Conservation (phyloP, 2,113 vertebrate genomes). For the Lycocorax pyrrhopterus region DNA sequence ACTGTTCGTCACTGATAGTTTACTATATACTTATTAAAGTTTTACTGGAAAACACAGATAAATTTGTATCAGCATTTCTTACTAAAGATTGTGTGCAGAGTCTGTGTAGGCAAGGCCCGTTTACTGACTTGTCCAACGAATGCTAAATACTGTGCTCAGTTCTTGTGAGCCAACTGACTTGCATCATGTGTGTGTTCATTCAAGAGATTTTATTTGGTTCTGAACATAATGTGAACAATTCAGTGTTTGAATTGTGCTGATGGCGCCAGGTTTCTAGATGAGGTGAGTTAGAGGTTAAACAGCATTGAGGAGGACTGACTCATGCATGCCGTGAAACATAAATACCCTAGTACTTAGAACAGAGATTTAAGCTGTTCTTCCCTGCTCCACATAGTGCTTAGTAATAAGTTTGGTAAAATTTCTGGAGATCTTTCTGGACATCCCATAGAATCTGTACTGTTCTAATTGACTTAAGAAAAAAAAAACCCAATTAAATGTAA, state of each 20-base stretch:
- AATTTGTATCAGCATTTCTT: background rate
- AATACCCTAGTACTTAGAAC: background rate
- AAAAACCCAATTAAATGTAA: no score
- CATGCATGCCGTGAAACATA: background rate
- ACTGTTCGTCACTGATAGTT: background rate
- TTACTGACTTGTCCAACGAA: background rate
- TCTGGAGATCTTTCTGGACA: background rate
- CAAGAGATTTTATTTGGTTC: background rate
- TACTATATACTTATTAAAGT: background rate
- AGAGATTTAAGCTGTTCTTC: background rate
- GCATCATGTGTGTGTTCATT: background rate
- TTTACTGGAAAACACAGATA: background rate
- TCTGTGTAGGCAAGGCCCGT: background rate
- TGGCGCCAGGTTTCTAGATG: background rate
- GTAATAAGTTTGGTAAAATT: background rate
- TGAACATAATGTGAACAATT: background rate
- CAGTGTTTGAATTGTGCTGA: background rate
- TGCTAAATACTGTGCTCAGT: background rate
- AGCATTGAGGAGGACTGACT: background rate
- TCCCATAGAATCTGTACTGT: background rate
- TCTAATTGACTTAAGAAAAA: background rate
- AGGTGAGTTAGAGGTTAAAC: background rate
- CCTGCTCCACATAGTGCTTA: background rate
- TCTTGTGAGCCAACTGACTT: background rate
- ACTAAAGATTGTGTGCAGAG: rapidly evolving